Percentiles rank a stretch among this genome's conserved stretches.
phyloP scores from a whole-genome alignment of 2,113 vertebrate species.

The Gymnocephalus cernua region DNA sequence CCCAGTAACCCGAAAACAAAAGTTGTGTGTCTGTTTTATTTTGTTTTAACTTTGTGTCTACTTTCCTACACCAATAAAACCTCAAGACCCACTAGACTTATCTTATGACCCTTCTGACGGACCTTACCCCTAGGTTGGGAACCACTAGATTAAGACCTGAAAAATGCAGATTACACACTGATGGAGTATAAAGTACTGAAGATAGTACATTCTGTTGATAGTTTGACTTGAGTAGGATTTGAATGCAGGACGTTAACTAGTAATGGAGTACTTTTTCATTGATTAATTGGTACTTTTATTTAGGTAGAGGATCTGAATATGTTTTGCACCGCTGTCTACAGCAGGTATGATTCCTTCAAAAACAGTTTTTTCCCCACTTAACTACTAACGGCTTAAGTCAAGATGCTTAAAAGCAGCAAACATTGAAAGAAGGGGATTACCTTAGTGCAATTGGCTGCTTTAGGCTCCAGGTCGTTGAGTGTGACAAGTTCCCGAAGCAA shows the following conservation, averaged over 20 bases:
- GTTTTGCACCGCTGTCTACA: not conserved
- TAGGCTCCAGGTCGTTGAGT: slow-evolving; percentile 95
- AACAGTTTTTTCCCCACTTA: not conserved
- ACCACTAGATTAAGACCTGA: not conserved
- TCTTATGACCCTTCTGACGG: not conserved
- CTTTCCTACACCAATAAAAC: not conserved
- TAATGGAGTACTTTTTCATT: not conserved
- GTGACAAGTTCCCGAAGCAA: slow-evolving; percentile 96
- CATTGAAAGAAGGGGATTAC: slow-evolving; percentile 72
- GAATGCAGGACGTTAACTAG: not conserved
- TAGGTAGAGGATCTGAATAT: not conserved
- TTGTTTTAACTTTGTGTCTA: not conserved
- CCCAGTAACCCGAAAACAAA: not conserved
- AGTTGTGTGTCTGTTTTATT: not conserved
- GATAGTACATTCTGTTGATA: not conserved
- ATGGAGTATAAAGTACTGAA: not conserved
- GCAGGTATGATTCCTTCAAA: not conserved
- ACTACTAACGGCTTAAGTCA: not conserved
- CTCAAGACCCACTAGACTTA: not conserved
- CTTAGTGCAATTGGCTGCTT: slow-evolving; percentile 99
- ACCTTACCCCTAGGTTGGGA: not conserved
- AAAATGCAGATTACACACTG: not conserved
- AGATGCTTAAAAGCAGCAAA: slow-evolving; percentile 1
- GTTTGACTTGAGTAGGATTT: not conserved
- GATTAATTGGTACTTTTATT: not conserved